phyloP scores from a whole-genome alignment of 2,113 vertebrate species.

The Amphiprion ocellaris region DNA sequence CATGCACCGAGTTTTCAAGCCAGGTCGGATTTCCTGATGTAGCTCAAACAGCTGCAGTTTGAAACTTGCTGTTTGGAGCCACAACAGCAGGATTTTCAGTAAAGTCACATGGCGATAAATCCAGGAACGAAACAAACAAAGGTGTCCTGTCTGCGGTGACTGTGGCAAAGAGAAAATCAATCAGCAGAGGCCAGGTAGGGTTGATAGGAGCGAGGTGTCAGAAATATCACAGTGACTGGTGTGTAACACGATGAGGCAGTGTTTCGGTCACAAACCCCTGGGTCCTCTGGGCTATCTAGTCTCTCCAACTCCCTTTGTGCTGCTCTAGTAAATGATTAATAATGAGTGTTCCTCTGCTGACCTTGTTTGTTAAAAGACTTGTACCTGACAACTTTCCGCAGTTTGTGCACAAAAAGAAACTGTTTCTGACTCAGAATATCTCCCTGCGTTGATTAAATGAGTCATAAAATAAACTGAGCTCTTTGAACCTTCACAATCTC shows the following conservation, averaged over 20 bases:
- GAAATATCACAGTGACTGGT: conserved; percentile 64
- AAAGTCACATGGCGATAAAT: conserved; percentile 38
- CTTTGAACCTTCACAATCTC: conserved; percentile 56
- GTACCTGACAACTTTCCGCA: conserved; percentile 80
- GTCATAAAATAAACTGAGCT: conserved; percentile 34
- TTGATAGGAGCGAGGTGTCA: conserved; percentile 67
- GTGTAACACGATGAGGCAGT: conserved; percentile 77
- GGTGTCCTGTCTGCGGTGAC: conserved; percentile 21
- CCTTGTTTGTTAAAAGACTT: conserved; percentile 85
- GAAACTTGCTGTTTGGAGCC: conserved; percentile 28
- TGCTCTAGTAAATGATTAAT: conserved; percentile 84
- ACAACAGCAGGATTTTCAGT: conserved; percentile 5
- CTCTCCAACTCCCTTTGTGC: conserved; percentile 71
- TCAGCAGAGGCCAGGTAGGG: conserved; percentile 56
- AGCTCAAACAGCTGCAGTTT: conserved; percentile 52
- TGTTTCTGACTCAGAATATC: conserved; percentile 43
- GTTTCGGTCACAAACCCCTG: conserved; percentile 69
- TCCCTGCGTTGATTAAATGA: conserved; percentile 25
- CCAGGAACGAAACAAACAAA: conserved; percentile 23
- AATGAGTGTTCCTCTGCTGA: conserved; percentile 77
- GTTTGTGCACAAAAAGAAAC: conserved; percentile 62
- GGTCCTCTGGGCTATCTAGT: conserved; percentile 78
- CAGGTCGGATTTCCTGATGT: conserved; percentile 59
- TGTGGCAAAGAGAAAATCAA: conserved; percentile 65
- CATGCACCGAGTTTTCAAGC: conserved; percentile 48